Evolutionary conservation across 92 coral and sea anemone genomes (phyloP), one percentile per base, ranked within the genome.

Genomic region (Heliopora coerulea): DNA sequence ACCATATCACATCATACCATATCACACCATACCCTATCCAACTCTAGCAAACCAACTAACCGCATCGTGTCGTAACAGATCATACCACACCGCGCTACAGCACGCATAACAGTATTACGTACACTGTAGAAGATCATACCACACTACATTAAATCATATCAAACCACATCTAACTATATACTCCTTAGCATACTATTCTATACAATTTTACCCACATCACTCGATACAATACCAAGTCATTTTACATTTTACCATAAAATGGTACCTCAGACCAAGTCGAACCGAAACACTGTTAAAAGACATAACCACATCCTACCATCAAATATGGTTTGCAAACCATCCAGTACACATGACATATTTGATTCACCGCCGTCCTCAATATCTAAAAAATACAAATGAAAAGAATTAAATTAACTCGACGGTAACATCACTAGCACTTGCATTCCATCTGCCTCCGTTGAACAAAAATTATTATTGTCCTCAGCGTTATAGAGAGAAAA

Each of bases 251-350:
- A 34, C 67, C 67, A 31, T 8, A 13, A 39, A 0, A 34, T 28
- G n/a, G 40, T 42, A 61, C 31, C 2, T 23, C 67, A 61, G 8
- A 13, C 23, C 62, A 56, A 11, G 34, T 18, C 18, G 10, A 4
- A 37, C 42, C 42, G 17, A 5, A 3, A 50, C 58, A 50, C 20
- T 50, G 17, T n/a, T 23, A 50, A n/a, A n/a, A n/a, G n/a, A 5
- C 58, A 17, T 17, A 3, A 50, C 26, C 58, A 17, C 26, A 17
- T 23, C 56, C 10, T 68, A 70, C 77, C 77, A 25, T 70, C 77
- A 34, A 52, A 70, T 70, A 70, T 70, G 30, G 18, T 70, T 37
- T 70, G 77, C 34, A 70, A 54, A 54, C 63, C 37, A 33, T 70
- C 63, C 12, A 70, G 23, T 12, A 70, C 77, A 70, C 50, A 54